Percentiles rank a stretch among this genome's conserved stretches.
These are phyloP conservation scores for Gerosis bhagava DNA, from an alignment of 2,888 invertebrate genomes.

Conservation along the genomic window DNA sequence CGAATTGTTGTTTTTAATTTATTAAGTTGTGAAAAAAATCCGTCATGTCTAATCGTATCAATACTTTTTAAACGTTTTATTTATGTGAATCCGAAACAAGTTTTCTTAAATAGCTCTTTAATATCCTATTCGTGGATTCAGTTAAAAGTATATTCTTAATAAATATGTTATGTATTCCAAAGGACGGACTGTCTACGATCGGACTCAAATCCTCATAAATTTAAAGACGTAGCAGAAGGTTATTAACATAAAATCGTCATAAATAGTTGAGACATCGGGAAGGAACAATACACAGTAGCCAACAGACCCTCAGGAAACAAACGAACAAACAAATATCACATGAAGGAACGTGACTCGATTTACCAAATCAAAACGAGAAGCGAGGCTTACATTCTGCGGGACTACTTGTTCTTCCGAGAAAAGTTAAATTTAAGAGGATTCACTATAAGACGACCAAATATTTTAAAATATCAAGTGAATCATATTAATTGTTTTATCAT, in stretches of 20 bases:
- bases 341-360: slow-evolving; percentile 72
- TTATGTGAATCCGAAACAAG: too few species aligned
- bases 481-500: too few species aligned
- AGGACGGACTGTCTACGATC: slow-evolving; percentile 15
- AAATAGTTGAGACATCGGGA: slow-evolving; percentile 60
- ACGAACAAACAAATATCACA: slow-evolving; percentile 61
- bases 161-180: slow-evolving; percentile 16
- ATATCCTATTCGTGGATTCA: too few species aligned
- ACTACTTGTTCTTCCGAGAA: slow-evolving; percentile 18
- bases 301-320: slow-evolving; percentile 44
- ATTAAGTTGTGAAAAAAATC: slow-evolving; percentile 38
- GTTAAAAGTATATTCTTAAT: slow-evolving; percentile 9
- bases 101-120: too few species aligned
- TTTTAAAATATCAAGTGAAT: too few species aligned
- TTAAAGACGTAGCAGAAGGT: slow-evolving; percentile 53
- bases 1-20: slow-evolving; percentile 48
- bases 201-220: slow-evolving; percentile 60
- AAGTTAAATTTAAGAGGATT: too few species aligned
- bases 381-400: slow-evolving; percentile 59
- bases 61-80: too few species aligned
- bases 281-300: slow-evolving; percentile 60
- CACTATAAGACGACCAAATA: too few species aligned
- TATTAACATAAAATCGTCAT: slow-evolving; percentile 62
- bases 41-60: too few species aligned
- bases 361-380: slow-evolving; percentile 75